Percentiles rank a stretch among this genome's conserved stretches.
phyloP scores from a whole-genome alignment of 2,888 invertebrate species.

The Tipula helvola region DNA sequence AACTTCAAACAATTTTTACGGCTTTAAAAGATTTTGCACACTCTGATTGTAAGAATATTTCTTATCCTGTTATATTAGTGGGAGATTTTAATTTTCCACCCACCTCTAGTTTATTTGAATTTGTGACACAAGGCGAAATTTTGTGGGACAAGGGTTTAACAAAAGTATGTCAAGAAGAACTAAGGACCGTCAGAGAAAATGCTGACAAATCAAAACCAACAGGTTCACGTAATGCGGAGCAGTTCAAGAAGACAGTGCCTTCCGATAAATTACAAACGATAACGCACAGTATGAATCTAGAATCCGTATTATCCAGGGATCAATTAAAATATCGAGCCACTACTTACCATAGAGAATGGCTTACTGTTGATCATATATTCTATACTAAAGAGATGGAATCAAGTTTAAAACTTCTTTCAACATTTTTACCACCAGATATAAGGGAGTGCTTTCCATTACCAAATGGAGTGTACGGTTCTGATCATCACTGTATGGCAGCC shows the following conservation, averaged over 20 bases:
- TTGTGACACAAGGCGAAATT: conserved; percentile 52
- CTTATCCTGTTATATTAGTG: conserved; percentile 63
- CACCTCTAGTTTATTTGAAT: conserved; percentile 53
- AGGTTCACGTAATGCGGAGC: too few relatives aligned
- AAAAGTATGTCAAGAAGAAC: neutral
- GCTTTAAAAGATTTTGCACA: conserved; percentile 51
- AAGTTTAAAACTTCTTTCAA: conserved; percentile 42
- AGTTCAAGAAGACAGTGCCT: conserved; percentile 20
- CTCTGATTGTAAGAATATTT: conserved; percentile 21
- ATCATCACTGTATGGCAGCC: conserved; percentile 72
- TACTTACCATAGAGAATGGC: conserved; percentile 62
- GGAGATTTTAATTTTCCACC: conserved; percentile 90
- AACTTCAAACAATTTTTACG: conserved; percentile 68
- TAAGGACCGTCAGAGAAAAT: neutral
- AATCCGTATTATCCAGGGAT: conserved; percentile 22
- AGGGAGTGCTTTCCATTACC: conserved; percentile 56
- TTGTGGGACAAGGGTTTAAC: neutral
- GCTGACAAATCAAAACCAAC: neutral
- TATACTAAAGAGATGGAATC: conserved; percentile 41
- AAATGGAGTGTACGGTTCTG: conserved; percentile 61
- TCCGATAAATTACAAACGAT: neutral
- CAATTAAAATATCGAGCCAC: conserved; percentile 45
- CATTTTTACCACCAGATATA: conserved; percentile 53
- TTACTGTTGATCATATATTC: conserved; percentile 86
- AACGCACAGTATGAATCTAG: neutral